phyloP scores from a whole-genome alignment of 2,888 invertebrate genomes.

The Tipula lateralis region DNA sequence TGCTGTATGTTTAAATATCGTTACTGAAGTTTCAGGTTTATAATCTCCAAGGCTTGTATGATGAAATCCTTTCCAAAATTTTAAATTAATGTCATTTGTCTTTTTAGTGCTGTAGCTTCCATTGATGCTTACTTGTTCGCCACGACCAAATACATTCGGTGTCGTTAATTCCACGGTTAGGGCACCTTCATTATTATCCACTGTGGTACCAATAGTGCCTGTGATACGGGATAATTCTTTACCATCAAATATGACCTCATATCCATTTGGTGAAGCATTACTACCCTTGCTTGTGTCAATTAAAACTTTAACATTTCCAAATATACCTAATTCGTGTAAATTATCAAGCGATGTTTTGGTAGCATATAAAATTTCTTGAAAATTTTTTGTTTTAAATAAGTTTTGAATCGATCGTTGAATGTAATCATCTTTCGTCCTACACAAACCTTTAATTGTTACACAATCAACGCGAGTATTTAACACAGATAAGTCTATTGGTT shows the following conservation, averaged over 20 bases:
- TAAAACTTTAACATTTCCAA: conserved; percentile 75
- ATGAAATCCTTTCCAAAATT: conserved; percentile 79
- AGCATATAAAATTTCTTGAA: conserved; percentile 74
- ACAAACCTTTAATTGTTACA: conserved; percentile 78
- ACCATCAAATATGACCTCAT: conserved; percentile 80
- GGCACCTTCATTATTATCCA: conserved; percentile 89
- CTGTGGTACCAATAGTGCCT: conserved; percentile 79
- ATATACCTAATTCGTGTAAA: conserved; percentile 80
- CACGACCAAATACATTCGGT: conserved; percentile 83
- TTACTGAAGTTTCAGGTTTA: conserved; percentile 60
- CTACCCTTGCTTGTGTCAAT: conserved; percentile 84
- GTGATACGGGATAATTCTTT: conserved; percentile 74
- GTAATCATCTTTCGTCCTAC: conserved; percentile 84
- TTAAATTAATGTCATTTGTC: conserved; percentile 73
- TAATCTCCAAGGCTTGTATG: conserved; percentile 55
- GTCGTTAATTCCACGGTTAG: conserved; percentile 61
- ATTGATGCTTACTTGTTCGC: conserved; percentile 75
- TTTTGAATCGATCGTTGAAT: conserved; percentile 72
- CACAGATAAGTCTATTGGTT: background rate
- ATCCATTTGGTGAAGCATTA: conserved; percentile 70
- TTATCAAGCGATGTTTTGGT: conserved; percentile 67
- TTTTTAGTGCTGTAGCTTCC: conserved; percentile 81
- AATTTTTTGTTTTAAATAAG: conserved; percentile 77
- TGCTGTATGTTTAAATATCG: conserved; percentile 63
- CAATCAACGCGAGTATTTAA: conserved; percentile 72